Percentiles rank a stretch among this genome's conserved stretches.
These are phyloP conservation scores for Herminia tarsipennalis DNA, from an alignment of 2,888 invertebrate genomes.

Conservation along the genomic window DNA sequence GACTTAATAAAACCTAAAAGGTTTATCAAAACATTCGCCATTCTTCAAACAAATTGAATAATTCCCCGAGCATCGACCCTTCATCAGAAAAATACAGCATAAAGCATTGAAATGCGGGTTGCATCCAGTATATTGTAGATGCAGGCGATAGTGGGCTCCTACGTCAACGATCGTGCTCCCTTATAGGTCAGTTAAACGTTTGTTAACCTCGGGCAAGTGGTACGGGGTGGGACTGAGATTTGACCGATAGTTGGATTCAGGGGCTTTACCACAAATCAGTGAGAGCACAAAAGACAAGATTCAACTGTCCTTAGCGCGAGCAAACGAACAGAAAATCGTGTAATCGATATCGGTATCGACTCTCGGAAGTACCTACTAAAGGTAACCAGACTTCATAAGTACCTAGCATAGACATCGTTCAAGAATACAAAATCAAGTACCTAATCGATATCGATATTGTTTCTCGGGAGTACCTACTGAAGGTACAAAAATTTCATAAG, in stretches of 20 bases:
- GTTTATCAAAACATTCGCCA: constrained; percentile 11
- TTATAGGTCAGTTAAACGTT: constrained; percentile 74
- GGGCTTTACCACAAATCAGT: too few relatives aligned
- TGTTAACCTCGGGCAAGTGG: constrained; percentile 65
- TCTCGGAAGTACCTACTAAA: too few relatives aligned
- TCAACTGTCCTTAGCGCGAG: too few relatives aligned
- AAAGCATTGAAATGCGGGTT: constrained; percentile 64
- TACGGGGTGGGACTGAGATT: constrained; percentile 68
- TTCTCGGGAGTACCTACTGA: too few relatives aligned
- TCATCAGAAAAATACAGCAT: constrained; percentile 57
- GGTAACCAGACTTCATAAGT: too few relatives aligned
- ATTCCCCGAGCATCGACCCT: constrained; percentile 55
- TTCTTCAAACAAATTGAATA: constrained; percentile 40
- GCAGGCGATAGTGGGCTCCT: constrained; percentile 51
- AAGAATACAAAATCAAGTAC: too few relatives aligned
- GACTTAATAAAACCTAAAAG: background rate
- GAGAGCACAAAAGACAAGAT: too few relatives aligned
- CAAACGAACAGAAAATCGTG: too few relatives aligned
- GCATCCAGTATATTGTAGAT: constrained; percentile 58
- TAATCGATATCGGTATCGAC: too few relatives aligned
- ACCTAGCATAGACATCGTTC: too few relatives aligned
- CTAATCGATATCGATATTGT: too few relatives aligned
- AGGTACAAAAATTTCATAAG: too few relatives aligned
- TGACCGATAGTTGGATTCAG: constrained; percentile 65
- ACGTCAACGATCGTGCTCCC: constrained; percentile 52